These are phyloP conservation scores for Noctilio leporinus DNA, from an alignment of 2,113 vertebrate species.

Conservation along the genomic window DNA sequence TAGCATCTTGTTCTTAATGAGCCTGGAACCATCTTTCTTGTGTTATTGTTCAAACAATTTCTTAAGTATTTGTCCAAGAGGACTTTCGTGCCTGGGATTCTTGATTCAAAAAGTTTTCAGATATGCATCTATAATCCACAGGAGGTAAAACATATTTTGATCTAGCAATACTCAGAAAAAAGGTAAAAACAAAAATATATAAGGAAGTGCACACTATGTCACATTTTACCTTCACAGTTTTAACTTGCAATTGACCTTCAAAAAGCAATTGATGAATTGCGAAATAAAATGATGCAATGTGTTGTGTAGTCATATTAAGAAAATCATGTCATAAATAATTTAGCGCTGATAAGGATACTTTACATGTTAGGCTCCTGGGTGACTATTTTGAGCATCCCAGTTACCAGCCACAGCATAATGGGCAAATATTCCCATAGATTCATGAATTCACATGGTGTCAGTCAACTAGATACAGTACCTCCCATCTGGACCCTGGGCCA, in stretches of 20 bases:
- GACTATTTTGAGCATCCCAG: background rate
- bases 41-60: conserved; percentile 7
- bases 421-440: background rate
- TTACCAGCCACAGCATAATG: background rate
- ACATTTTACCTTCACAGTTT: background rate
- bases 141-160: background rate
- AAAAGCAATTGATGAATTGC: background rate
- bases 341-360: background rate
- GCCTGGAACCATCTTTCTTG: background rate
- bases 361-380: background rate
- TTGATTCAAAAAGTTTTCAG: conserved; percentile 31
- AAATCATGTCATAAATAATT: background rate
- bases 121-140: background rate
- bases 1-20: background rate
- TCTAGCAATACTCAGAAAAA: background rate
- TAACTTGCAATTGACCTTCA: background rate
- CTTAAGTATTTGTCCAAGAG: conserved; percentile 13
- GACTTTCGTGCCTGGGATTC: background rate
- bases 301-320: background rate
- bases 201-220: background rate
- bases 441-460: background rate
- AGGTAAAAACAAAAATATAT: background rate
- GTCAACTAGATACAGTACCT: background rate
- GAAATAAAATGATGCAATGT: background rate
- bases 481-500: background rate